Evolutionary conservation across 2,888 invertebrate genomes (phyloP).

Genomic region (Gerris lacustris): DNA sequence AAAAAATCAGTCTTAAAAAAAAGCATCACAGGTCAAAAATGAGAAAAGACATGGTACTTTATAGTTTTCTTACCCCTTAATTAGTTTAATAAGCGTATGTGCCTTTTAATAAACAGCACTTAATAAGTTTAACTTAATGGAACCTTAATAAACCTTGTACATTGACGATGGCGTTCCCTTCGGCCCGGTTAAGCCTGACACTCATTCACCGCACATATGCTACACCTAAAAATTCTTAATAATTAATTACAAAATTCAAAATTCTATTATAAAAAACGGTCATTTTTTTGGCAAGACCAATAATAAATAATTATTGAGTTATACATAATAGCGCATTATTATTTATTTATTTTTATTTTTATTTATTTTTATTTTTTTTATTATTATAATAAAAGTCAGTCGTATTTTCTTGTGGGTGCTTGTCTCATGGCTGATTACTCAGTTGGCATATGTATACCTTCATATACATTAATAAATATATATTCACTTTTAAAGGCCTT

Average conservation of each 20-base stretch:
- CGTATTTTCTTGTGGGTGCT: slow-evolving; percentile 24
- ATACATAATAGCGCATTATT: slow-evolving; percentile 28
- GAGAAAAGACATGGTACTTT: not conserved
- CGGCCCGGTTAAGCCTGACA: slow-evolving; percentile 23
- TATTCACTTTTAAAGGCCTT: slow-evolving; percentile 12
- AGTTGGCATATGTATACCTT: not conserved
- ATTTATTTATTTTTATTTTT: slow-evolving; percentile 20
- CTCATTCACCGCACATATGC: slow-evolving; percentile 28
- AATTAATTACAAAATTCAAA: slow-evolving; percentile 28
- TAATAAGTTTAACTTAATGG: not conserved
- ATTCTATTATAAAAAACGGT: slow-evolving; percentile 30
- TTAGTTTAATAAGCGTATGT: not conserved
- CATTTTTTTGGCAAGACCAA: slow-evolving; percentile 31
- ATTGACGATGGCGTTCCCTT: slow-evolving; percentile 17
- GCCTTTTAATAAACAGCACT: not conserved
- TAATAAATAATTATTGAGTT: slow-evolving; percentile 30
- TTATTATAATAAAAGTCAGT: slow-evolving; percentile 29
- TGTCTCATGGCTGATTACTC: slow-evolving; percentile 7
- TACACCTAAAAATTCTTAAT: slow-evolving; percentile 26
- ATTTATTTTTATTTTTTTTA: slow-evolving; percentile 17
- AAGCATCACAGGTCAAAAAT: not conserved
- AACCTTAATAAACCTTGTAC: slow-evolving; percentile 4
- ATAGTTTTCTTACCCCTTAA: slow-evolving; percentile 1
- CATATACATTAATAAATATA: not conserved
- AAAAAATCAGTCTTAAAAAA: not conserved